A percentile compares a stretch with the other conserved stretches of the same genome.
Conservation (phyloP, 1,140 invertebrate species). For the Drosophila murphyi region DNA sequence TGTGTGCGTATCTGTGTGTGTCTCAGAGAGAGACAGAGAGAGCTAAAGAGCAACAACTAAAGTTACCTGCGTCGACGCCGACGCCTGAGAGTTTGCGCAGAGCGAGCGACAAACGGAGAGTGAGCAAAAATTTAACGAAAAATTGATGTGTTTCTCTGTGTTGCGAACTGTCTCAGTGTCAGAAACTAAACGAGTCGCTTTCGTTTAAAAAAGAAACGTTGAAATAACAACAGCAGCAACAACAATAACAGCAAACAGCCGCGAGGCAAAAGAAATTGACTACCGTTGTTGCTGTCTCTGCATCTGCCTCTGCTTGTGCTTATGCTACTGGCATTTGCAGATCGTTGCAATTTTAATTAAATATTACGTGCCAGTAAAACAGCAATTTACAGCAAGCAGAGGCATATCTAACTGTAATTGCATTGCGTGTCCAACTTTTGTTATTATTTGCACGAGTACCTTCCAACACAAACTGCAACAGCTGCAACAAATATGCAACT, state of each 20-base stretch:
- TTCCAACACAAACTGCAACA: constrained; percentile 25
- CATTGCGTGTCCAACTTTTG: constrained; percentile 71
- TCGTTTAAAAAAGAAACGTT: constrained; percentile 70
- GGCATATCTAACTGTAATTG: constrained; percentile 71
- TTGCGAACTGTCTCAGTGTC: constrained; percentile 56
- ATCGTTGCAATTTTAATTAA: constrained; percentile 72
- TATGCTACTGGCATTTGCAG: constrained; percentile 34
- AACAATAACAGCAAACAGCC: constrained; percentile 25
- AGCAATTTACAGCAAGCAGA: constrained; percentile 61
- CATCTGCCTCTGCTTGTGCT: constrained; percentile 2
- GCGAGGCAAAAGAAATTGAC: constrained; percentile 63
- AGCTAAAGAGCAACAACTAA: constrained; percentile 27
- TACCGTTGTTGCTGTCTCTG: constrained; percentile 1
- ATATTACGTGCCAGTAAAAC: constrained; percentile 73
- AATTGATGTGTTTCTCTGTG: constrained; percentile 17
- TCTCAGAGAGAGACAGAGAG: constrained; percentile 27
- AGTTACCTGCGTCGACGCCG: constrained; percentile 59
- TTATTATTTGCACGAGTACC: constrained; percentile 61
- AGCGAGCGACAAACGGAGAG: constrained; percentile 3
- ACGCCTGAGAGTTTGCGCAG: constrained; percentile 18
- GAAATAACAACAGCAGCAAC: constrained; percentile 27
- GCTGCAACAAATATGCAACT: constrained; percentile 30
- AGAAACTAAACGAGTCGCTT: constrained; percentile 78
- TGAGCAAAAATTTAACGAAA: constrained; percentile 35
- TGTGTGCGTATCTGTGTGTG: constrained; percentile 32